Percentiles rank a stretch among this genome's conserved stretches.
These are phyloP conservation scores for Macrostomum lignano DNA, from an alignment of 1,140 invertebrate species.

Conservation along the genomic window DNA sequence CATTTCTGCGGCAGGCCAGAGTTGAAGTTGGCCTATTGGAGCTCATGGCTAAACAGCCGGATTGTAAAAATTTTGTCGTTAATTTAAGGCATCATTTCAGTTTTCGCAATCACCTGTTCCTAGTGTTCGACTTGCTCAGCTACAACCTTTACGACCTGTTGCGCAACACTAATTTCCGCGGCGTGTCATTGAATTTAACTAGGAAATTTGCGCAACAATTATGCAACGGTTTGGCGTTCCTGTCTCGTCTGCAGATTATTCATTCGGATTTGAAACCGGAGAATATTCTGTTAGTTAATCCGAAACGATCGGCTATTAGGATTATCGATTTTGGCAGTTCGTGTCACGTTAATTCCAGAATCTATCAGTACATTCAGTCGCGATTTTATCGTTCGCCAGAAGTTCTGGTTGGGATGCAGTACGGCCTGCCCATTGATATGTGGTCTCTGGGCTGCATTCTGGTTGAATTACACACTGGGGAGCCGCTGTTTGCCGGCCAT, in stretches of 20 bases:
- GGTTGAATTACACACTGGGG: slow-evolving; percentile 67
- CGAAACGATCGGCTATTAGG: slow-evolving; percentile 24
- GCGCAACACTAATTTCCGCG: slow-evolving; percentile 28
- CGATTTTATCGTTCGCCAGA: slow-evolving; percentile 44
- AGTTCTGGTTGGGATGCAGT: slow-evolving; percentile 78
- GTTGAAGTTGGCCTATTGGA: slow-evolving; percentile 96
- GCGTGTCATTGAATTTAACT: slow-evolving; percentile 23
- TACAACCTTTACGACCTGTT: slow-evolving; percentile 46
- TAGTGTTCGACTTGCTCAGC: slow-evolving; percentile 94
- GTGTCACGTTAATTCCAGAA: slow-evolving; percentile 26
- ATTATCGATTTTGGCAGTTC: slow-evolving; percentile 30
- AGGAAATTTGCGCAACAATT: slow-evolving; percentile 21
- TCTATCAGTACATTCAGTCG: slow-evolving; percentile 28
- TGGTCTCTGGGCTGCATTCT: slow-evolving; percentile 94
- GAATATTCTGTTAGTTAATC: slow-evolving; percentile 25
- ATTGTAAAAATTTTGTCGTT: not conserved
- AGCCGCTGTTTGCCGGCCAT: slow-evolving; percentile 78
- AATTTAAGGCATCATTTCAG: slow-evolving; percentile 75
- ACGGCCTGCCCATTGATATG: slow-evolving; percentile 98
- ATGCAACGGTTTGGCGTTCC: slow-evolving; percentile 21
- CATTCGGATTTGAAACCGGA: slow-evolving; percentile 29
- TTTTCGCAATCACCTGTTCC: slow-evolving; percentile 62
- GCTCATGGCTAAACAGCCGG: slow-evolving; percentile 46
- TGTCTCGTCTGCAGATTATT: slow-evolving; percentile 30
- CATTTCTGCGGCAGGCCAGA: slow-evolving; percentile 97